Base-by-base conservation (phyloP, 2,797 vertebrate species). In the Takifugu rubripes region DNA sequence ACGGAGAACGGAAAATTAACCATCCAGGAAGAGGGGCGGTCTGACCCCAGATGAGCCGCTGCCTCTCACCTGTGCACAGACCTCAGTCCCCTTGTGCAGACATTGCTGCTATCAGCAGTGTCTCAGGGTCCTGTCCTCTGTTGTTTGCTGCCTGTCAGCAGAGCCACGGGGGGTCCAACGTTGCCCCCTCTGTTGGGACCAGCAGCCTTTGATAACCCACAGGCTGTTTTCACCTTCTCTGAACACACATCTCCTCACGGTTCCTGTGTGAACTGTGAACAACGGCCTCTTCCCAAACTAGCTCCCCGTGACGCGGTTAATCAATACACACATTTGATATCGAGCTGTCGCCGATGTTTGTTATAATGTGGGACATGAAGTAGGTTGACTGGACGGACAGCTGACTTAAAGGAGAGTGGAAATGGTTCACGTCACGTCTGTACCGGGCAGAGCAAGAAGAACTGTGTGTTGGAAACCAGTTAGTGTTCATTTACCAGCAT, bases 71-170 rank as follows among this genome's bases (percentile, higher is more conserved):
- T 50, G 44, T 12, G 16, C 33, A 5, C 44, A 43, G 56, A 74
- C 53, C 43, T 55, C 52, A 66, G 44, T 68, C 71, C 54, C 62
- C 54, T 29, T 31, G 3, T 54, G 17, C 52, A 36, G 48, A 21
- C 25, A 52, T 25, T 31, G 36, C 8, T 53, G 14, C 11, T 54
- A 44, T 65, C 59, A 55, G 45, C 53, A 49, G 26, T 54, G 40
- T 67, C 53, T 73, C 25, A 3, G 9, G 12, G 26, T 21, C 46
- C 25, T 52, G 42, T 17, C 40, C 61, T 40, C 46, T 43, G 56
- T 75, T 73, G 56, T 75, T 73, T 79, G 64, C 70, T 68, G 48
- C 16, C 65, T 49, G 71, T 71, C 71, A 29, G 40, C 9, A n/a
- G 60, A 10, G 29, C 46, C 56, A 66, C 10, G 21, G 66, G 72